Evolutionary conservation across 2,113 vertebrate species (phyloP), one percentile per base, ranked within the genome.

Genomic region (Cyprinodon variegatus): DNA sequence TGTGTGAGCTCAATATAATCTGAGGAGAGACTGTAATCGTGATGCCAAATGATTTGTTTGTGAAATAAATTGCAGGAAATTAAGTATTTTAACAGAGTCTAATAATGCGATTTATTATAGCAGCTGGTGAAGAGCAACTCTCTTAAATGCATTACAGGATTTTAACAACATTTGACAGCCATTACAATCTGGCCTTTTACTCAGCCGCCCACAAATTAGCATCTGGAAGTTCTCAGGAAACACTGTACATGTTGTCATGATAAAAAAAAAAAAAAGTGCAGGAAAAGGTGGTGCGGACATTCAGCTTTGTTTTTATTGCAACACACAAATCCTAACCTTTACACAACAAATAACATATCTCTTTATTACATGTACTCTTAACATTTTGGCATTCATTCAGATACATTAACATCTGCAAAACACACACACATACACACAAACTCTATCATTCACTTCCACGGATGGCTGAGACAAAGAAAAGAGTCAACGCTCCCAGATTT

Each of bases 41-140:
- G 90, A 92, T 91, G 91, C 91, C 92, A 93, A 93, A 93, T 92
- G 74, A 90, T 77, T 78, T 93, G 91, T 90, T 90, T 90, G 88
- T 91, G 92, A 90, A 93, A 92, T 90, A 90, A 92, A 92, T 85
- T 70, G 86, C 87, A 86, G 83, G 88, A 91, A 91, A 90, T 90
- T 92, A 91, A 92, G 90, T 80, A 79, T 88, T 92, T 90, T 66
- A 82, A 86, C 83, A 61, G 82, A 74, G 85, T 86, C 71, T 64
- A 72, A 84, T 68, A 61, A 74, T 86, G 78, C 71, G 65, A 48
- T 81, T 86, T 79, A 45, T 76, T 80, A 74, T 74, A n/a, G 38
- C 29, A 11, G 14, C 45, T 68, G 65, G 65, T 61, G 7, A 45
- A 78, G 70, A 76, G 53, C 48, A 62, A 72, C 46, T 45, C 69